These are phyloP conservation scores for Galeopterus variegatus DNA, from an alignment of 2,113 vertebrate genomes.

Conservation along the genomic window DNA sequence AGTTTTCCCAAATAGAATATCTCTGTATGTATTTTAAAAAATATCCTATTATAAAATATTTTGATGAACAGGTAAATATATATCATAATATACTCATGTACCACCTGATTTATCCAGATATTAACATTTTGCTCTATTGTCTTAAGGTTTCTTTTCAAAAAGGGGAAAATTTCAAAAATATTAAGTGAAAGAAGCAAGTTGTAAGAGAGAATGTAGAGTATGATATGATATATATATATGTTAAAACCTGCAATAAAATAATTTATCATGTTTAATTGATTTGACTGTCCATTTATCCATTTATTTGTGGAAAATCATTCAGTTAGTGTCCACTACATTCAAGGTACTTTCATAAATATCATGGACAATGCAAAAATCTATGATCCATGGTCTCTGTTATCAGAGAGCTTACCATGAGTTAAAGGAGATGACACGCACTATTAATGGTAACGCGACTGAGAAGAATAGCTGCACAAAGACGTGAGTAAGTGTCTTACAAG, in stretches of 20 bases:
- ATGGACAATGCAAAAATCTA: not conserved
- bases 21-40: not conserved
- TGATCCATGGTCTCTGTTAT: not conserved
- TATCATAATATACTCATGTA: not conserved
- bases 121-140: not conserved
- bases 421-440: not conserved
- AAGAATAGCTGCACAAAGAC: not conserved
- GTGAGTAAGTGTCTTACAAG: not conserved
- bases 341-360: not conserved
- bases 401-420: not conserved
- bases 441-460: not conserved
- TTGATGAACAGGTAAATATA: not conserved
- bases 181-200: not conserved
- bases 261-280: not conserved
- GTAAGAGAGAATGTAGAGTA: not conserved
- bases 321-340: not conserved
- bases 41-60: conserved; percentile 36
- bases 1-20: not conserved
- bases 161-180: not conserved
- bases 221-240: not conserved
- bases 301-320: not conserved
- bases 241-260: not conserved
- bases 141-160: not conserved
- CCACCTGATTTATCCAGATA: not conserved
- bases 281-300: not conserved